Conservation (phyloP, 2,888 invertebrate species). For the Nowickia ferox region DNA sequence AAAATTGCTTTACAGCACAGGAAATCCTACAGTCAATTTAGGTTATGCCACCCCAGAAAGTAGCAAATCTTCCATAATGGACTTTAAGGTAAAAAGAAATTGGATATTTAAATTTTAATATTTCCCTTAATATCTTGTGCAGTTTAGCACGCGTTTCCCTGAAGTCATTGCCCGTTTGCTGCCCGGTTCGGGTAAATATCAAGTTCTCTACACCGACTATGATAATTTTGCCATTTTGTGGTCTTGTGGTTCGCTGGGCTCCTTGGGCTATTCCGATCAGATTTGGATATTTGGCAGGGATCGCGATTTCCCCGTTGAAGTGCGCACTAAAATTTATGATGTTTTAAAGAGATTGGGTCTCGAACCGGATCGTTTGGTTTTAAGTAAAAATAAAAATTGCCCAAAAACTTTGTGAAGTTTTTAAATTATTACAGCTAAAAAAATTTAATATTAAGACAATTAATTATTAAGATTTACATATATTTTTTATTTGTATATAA, state of each 20-base stretch:
- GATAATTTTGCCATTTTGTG: conserved; percentile 88
- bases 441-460: conserved; percentile 25
- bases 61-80: conserved; percentile 84
- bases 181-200: conserved; percentile 89
- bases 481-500: conserved; percentile 34
- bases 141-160: conserved; percentile 87
- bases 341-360: conserved; percentile 85
- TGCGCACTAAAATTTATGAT: conserved; percentile 87
- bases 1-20: conserved; percentile 84
- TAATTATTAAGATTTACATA: conserved; percentile 48
- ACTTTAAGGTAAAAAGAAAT: conserved; percentile 79
- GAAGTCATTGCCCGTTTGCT: conserved; percentile 87
- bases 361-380: conserved; percentile 88
- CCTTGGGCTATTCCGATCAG: conserved; percentile 85
- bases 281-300: conserved; percentile 89
- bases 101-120: background rate
- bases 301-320: conserved; percentile 86
- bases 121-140: conserved; percentile 71
- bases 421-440: background rate
- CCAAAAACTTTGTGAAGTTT: conserved; percentile 77
- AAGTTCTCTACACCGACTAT: conserved; percentile 89
- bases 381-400: conserved; percentile 88
- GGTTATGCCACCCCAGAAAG: conserved; percentile 87
- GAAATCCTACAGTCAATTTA: conserved; percentile 85
- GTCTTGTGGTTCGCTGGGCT: conserved; percentile 88